These are phyloP conservation scores for Carterocephalus palaemon DNA, from an alignment of 2,888 invertebrate genomes.

Conservation along the genomic window DNA sequence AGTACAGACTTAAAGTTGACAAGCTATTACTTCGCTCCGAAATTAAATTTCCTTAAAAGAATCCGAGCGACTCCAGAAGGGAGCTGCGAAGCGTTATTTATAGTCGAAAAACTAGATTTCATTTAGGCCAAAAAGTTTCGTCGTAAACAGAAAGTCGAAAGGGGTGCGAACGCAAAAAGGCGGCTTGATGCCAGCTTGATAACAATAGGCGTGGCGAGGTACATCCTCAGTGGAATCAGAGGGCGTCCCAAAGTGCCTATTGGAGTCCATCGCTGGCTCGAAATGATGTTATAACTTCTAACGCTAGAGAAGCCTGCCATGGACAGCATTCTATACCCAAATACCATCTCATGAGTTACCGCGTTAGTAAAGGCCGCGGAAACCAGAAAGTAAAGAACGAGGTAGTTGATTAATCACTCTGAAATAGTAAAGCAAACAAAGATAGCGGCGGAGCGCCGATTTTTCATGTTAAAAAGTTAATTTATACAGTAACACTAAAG, in stretches of 20 bases:
- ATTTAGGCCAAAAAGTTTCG: constrained; percentile 36
- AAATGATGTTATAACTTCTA: too few relatives aligned
- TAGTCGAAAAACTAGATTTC: constrained; percentile 36
- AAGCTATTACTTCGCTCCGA: constrained; percentile 22
- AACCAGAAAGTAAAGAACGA: constrained; percentile 56
- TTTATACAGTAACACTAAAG: constrained; percentile 38
- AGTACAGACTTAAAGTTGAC: constrained; percentile 20
- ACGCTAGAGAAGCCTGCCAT: constrained; percentile 22
- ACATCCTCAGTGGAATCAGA: constrained; percentile 14
- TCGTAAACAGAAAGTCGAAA: constrained; percentile 41
- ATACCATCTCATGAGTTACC: background rate
- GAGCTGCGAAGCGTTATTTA: constrained; percentile 30
- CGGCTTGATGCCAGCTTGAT: constrained; percentile 63
- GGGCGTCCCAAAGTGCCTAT: background rate
- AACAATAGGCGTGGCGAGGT: constrained; percentile 50
- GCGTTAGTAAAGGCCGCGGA: constrained; percentile 34
- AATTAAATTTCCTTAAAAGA: constrained; percentile 27
- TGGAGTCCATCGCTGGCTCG: constrained; percentile 15
- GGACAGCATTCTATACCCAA: constrained; percentile 10
- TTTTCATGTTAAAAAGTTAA: constrained; percentile 46
- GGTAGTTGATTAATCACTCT: constrained; percentile 64
- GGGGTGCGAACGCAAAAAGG: constrained; percentile 58
- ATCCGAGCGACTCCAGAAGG: constrained; percentile 14
- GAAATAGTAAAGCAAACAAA: constrained; percentile 45
- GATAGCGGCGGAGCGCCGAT: constrained; percentile 45